These are phyloP conservation scores for Zaprionus davidi DNA, from an alignment of 1,140 invertebrate species.

Conservation along the genomic window DNA sequence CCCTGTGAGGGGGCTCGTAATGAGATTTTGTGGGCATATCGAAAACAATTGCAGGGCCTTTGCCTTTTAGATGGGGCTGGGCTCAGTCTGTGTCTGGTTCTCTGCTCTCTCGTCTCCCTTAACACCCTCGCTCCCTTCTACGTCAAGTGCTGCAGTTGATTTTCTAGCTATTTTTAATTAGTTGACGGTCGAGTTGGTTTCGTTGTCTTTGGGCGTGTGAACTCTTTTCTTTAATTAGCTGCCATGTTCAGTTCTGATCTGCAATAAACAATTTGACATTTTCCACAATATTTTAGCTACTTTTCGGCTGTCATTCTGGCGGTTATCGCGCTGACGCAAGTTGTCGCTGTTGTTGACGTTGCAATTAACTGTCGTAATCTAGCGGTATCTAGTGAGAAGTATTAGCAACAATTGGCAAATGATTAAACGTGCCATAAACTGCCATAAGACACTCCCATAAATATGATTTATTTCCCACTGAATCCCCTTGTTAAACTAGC, in stretches of 20 bases:
- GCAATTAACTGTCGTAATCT: conserved; percentile 18
- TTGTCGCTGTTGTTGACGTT: conserved; percentile 26
- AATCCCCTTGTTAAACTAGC: not conserved
- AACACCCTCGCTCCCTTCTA: not conserved
- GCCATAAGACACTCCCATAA: not conserved
- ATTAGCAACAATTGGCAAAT: conserved; percentile 14
- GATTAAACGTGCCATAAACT: conserved; percentile 9
- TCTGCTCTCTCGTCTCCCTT: not conserved
- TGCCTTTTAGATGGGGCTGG: conserved; percentile 17
- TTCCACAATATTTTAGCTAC: conserved; percentile 20
- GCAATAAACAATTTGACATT: conserved; percentile 63
- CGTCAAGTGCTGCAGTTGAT: conserved; percentile 5
- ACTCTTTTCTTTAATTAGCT: conserved; percentile 69
- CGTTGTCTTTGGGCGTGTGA: conserved; percentile 34
- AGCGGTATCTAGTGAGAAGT: not conserved
- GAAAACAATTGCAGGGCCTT: conserved; percentile 48
- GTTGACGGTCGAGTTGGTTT: conserved; percentile 11
- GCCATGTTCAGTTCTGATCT: conserved; percentile 42
- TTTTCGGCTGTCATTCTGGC: not conserved
- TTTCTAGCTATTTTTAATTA: conserved; percentile 10
- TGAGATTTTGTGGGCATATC: conserved; percentile 46
- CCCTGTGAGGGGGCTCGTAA: conserved; percentile 43
- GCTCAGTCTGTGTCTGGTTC: not conserved
- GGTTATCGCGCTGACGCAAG: conserved; percentile 34
- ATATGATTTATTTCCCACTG: not conserved